These are phyloP conservation scores for Tangara arthus DNA, from an alignment of 2,797 vertebrate genomes.

Conservation along the genomic window DNA sequence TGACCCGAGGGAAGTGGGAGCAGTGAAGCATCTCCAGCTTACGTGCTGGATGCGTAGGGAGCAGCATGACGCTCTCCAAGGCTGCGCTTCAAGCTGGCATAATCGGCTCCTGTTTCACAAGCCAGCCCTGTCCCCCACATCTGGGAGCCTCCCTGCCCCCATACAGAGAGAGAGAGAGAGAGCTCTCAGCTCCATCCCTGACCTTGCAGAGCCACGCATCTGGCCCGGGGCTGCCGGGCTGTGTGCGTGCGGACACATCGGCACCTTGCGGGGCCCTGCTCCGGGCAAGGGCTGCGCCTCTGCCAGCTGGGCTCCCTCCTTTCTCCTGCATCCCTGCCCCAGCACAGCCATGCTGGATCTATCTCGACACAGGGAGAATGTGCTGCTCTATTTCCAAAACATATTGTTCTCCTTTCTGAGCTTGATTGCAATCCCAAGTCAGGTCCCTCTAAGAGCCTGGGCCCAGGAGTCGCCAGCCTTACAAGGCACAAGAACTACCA, in stretches of 20 bases:
- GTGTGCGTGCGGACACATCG: background rate
- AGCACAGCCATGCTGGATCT: rapidly evolving
- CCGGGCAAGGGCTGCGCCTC: background rate
- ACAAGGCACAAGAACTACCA: background rate
- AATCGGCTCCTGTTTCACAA: background rate
- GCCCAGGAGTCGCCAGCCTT: background rate
- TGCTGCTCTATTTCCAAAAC: background rate
- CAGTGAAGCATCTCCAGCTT: background rate
- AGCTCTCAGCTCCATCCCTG: background rate
- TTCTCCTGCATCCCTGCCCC: rapidly evolving
- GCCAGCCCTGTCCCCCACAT: background rate
- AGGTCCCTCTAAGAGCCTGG: background rate
- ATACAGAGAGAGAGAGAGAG: too few relatives aligned
- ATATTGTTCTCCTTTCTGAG: background rate
- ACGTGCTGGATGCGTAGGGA: background rate
- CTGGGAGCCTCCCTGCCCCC: background rate
- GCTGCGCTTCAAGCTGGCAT: background rate
- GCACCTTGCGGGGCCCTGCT: background rate
- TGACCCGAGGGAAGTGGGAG: background rate
- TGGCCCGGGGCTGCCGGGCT: background rate
- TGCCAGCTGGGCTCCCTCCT: background rate
- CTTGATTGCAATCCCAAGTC: background rate
- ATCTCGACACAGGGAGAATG: rapidly evolving
- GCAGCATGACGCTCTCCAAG: background rate
- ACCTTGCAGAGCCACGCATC: background rate